Conservation (phyloP, 2,113 vertebrate species). For the Oxygymnocypris stewartii region DNA sequence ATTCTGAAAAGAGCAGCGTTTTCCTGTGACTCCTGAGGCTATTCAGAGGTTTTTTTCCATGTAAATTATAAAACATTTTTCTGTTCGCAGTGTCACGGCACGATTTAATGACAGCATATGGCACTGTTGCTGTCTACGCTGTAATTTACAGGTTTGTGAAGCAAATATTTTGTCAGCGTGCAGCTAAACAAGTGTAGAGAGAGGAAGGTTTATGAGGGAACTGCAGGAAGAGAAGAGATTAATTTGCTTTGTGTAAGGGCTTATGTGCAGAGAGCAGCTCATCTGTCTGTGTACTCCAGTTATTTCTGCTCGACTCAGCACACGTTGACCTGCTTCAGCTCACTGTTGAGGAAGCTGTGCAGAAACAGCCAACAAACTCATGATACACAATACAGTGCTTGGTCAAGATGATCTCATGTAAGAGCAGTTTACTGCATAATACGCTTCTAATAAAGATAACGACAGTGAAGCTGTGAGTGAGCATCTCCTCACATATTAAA, state of each 20-base stretch:
- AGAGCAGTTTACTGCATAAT: not conserved
- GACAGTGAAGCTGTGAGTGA: not conserved
- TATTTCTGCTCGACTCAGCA: slow-evolving; percentile 38
- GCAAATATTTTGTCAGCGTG: slow-evolving; percentile 40
- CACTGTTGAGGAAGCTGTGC: not conserved
- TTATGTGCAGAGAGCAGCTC: slow-evolving; percentile 36
- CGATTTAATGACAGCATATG: slow-evolving; percentile 41
- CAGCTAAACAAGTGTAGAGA: slow-evolving; percentile 23
- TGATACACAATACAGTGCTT: not conserved
- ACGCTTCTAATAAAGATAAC: not conserved
- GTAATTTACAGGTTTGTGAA: slow-evolving; percentile 40
- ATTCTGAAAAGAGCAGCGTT: not conserved
- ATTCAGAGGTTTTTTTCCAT: slow-evolving; percentile 21
- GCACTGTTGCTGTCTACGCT: slow-evolving; percentile 25
- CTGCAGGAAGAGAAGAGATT: slow-evolving; percentile 31
- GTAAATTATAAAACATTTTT: slow-evolving; percentile 37
- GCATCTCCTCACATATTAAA: too few species aligned
- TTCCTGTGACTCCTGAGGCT: not conserved
- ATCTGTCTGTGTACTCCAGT: slow-evolving; percentile 38
- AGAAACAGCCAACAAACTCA: not conserved
- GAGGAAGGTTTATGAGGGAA: slow-evolving; percentile 26
- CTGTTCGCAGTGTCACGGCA: slow-evolving; percentile 23
- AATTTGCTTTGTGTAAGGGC: slow-evolving; percentile 17
- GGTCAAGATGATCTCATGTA: not conserved
- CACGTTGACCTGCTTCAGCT: slow-evolving; percentile 28